Evolutionary conservation across 2,797 vertebrate genomes (phyloP).

Genomic region (Cottoperca gobio): DNA sequence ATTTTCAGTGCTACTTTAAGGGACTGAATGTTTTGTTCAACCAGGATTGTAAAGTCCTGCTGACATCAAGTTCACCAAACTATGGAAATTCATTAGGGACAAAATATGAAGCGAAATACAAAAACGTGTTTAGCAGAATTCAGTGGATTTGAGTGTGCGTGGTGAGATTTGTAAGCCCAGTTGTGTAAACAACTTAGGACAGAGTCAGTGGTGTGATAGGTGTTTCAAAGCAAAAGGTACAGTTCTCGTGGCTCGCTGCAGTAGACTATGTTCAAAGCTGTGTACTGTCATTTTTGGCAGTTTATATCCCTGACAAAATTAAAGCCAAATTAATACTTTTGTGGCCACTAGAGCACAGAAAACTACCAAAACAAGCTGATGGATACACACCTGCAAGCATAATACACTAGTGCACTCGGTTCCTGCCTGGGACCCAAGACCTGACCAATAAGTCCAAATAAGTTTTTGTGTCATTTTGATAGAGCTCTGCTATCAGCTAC

Average conservation of each 20-base stretch:
- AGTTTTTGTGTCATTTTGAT: background rate
- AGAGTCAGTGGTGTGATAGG: background rate
- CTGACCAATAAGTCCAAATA: background rate
- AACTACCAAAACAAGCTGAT: background rate
- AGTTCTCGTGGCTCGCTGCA: background rate
- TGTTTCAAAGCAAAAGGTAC: background rate
- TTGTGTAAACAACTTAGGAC: background rate
- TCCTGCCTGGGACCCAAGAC: background rate
- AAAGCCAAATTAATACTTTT: background rate
- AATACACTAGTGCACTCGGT: background rate
- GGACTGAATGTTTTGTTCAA: background rate
- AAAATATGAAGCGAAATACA: background rate
- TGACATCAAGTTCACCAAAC: background rate
- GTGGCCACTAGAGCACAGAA: background rate
- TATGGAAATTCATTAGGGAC: conserved; percentile 3
- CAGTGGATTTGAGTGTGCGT: background rate
- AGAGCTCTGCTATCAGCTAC: background rate
- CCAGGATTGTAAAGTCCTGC: background rate
- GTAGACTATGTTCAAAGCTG: background rate
- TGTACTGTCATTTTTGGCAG: background rate
- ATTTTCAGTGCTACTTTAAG: background rate
- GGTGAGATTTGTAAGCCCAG: background rate
- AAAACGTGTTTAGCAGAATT: background rate
- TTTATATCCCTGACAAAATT: background rate
- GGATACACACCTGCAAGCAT: background rate